phyloP scores from a whole-genome alignment of 2,113 vertebrate genomes.

The Pseudorhombus dupliciocellatus region DNA sequence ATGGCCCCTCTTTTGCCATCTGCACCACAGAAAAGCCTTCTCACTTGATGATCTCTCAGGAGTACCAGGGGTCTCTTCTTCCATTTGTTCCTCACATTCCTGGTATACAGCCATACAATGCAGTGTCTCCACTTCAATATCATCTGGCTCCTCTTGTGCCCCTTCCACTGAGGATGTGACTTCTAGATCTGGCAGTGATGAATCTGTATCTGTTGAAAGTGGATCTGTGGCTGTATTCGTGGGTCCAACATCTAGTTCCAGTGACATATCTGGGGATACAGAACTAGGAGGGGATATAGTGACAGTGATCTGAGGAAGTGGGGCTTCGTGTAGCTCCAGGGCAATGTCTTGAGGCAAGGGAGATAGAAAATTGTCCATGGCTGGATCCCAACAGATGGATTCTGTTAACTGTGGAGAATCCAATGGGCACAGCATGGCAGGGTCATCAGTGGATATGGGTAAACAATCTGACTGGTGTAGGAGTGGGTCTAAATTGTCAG shows the following conservation, averaged over 20 bases:
- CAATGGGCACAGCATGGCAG: constrained; percentile 1
- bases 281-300: constrained; percentile 77
- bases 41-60: constrained; percentile 57
- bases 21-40: constrained; percentile 76
- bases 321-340: constrained; percentile 7
- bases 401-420: constrained; percentile 47
- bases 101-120: constrained; percentile 50
- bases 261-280: constrained; percentile 68
- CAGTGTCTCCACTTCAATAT: constrained; percentile 35
- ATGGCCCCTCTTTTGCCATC: constrained; percentile 74
- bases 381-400: constrained; percentile 39
- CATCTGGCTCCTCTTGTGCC: constrained; percentile 51
- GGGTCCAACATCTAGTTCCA: constrained; percentile 65
- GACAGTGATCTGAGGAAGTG: constrained; percentile 59
- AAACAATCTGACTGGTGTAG: constrained; percentile 58
- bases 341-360: constrained; percentile 29
- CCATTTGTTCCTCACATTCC: constrained; percentile 36
- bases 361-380: constrained; percentile 45
- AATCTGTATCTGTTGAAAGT: constrained; percentile 24
- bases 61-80: constrained; percentile 51
- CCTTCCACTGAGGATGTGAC: constrained; percentile 54
- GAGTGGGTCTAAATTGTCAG: constrained; percentile 55
- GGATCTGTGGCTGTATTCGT: constrained; percentile 39
- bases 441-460: constrained; percentile 31
- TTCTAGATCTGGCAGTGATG: constrained; percentile 48